phyloP scores from a whole-genome alignment of 2,113 vertebrate genomes.

The Struthidea cinerea region DNA sequence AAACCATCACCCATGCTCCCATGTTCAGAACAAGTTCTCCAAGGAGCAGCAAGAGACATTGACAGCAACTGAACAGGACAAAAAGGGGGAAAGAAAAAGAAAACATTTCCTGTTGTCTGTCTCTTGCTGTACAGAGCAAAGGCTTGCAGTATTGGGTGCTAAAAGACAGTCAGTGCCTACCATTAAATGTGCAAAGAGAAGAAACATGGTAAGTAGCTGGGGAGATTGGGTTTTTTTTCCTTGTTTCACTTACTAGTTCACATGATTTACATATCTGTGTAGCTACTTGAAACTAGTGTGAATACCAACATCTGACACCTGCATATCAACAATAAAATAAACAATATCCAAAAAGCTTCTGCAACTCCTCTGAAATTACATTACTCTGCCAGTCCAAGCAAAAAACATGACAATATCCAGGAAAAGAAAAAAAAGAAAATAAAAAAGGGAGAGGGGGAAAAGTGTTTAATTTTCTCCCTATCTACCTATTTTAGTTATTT shows the following conservation, averaged over 20 bases:
- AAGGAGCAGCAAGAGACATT: neutral
- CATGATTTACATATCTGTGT: neutral
- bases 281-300: neutral
- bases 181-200: neutral
- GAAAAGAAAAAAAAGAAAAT: too few relatives aligned
- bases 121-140: rapidly evolving
- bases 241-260: neutral
- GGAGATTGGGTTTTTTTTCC: neutral
- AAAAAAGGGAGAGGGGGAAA: neutral
- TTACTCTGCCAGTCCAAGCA: neutral
- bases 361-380: neutral
- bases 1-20: neutral
- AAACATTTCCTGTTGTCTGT: neutral
- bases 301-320: neutral
- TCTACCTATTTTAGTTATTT: neutral
- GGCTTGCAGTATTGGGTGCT: neutral
- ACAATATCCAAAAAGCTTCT: neutral
- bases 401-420: neutral
- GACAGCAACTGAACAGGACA: neutral
- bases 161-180: neutral
- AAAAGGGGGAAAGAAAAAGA: neutral
- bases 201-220: neutral
- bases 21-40: neutral
- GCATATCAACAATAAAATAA: neutral
- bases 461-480: neutral